Conservation (phyloP, 2,113 vertebrate genomes). For the Axis porcinus region DNA sequence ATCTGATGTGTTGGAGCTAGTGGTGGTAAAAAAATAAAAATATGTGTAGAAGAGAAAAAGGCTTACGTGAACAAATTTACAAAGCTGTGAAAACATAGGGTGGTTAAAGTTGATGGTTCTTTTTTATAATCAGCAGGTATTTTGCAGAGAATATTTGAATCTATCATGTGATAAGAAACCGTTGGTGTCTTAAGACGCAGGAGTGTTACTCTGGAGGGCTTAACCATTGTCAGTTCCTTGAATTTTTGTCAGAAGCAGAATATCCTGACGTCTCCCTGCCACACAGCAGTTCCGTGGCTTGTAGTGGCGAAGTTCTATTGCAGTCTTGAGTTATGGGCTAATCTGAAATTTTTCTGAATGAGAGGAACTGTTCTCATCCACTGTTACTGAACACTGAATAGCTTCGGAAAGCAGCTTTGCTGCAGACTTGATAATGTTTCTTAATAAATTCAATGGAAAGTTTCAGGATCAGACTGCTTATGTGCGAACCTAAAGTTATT, state of each 20-base stretch:
- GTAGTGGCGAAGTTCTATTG: background rate
- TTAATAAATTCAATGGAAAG: background rate
- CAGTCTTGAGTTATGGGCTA: background rate
- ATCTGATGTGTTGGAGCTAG: background rate
- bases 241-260: background rate
- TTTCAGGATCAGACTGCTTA: background rate
- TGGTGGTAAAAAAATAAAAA: background rate
- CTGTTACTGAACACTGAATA: background rate
- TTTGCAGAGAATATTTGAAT: background rate
- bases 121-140: background rate
- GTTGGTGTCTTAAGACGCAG: background rate
- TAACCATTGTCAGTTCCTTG: background rate
- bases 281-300: background rate
- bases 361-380: background rate
- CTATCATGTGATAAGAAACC: background rate
- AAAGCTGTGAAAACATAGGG: background rate
- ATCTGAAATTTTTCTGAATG: conserved; percentile 11
- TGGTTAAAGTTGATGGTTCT: background rate
- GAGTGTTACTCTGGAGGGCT: background rate
- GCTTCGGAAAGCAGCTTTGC: conserved; percentile 1
- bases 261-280: too few species aligned
- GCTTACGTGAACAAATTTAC: background rate
- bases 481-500: background rate
- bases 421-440: background rate
- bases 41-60: background rate